Percentiles rank a stretch among this genome's conserved stretches.
phyloP scores from a whole-genome alignment of 2,888 invertebrate species.

The Agriopis leucophaearia region DNA sequence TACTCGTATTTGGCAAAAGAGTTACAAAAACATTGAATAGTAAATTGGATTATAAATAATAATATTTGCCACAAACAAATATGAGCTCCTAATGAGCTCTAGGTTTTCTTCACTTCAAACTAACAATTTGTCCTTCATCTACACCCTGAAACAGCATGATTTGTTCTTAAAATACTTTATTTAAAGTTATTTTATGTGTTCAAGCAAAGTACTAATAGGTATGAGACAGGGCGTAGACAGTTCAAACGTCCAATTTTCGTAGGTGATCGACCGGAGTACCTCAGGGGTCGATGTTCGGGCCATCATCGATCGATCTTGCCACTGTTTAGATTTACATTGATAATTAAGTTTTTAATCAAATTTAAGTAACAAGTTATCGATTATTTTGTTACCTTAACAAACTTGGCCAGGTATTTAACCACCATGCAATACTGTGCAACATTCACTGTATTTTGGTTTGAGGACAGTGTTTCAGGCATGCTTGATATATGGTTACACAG shows the following conservation, averaged over 20 bases:
- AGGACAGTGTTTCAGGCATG: not conserved
- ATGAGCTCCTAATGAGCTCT: too few species aligned
- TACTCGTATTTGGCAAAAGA: too few species aligned
- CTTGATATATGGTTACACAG: too few species aligned
- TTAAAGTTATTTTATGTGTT: slow-evolving; percentile 7
- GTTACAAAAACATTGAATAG: too few species aligned
- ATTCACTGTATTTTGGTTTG: too few species aligned
- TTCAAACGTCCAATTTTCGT: slow-evolving; percentile 21
- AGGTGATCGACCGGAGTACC: slow-evolving; percentile 53
- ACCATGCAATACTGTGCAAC: too few species aligned
- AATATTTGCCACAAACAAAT: too few species aligned
- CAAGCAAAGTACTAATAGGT: slow-evolving; percentile 14
- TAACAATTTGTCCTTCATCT: not conserved
- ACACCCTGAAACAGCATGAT: not conserved
- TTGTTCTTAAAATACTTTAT: not conserved
- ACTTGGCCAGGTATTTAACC: too few species aligned
- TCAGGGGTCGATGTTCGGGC: slow-evolving; percentile 42
- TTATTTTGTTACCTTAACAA: not conserved
- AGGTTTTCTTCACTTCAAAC: not conserved
- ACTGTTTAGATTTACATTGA: slow-evolving; percentile 19
- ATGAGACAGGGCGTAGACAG: slow-evolving; percentile 30
- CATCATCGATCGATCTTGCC: slow-evolving; percentile 25
- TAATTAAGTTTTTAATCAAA: slow-evolving; percentile 7
- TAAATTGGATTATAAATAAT: too few species aligned
- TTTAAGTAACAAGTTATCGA: slow-evolving; percentile 4